phyloP scores from a whole-genome alignment of 2,888 invertebrate species.

The Cosmorhoe ocellata region DNA sequence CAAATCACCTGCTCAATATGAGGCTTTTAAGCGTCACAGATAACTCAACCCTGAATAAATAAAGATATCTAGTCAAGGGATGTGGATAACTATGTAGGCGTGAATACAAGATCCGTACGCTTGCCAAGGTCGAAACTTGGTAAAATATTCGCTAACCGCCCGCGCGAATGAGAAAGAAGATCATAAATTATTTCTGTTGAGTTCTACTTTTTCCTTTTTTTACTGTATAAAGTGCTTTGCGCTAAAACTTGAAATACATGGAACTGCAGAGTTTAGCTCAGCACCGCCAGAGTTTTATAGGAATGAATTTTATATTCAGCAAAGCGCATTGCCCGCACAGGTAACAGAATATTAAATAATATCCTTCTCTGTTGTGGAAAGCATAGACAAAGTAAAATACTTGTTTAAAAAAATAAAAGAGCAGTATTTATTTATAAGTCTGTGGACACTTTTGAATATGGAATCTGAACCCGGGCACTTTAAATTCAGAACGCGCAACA shows the following conservation, averaged over 20 bases:
- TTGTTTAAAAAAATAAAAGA: conserved; percentile 14
- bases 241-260: conserved; percentile 29
- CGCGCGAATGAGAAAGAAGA: conserved; percentile 39
- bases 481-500: conserved; percentile 29
- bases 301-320: conserved; percentile 25
- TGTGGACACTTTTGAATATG: conserved; percentile 26
- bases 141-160: conserved; percentile 49
- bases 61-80: conserved; percentile 31
- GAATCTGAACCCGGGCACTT: conserved; percentile 25
- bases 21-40: conserved; percentile 32
- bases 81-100: conserved; percentile 19
- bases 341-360: conserved; percentile 10
- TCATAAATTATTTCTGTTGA: conserved; percentile 46
- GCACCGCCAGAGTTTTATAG: conserved; percentile 18
- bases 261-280: conserved; percentile 27
- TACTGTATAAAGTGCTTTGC: conserved; percentile 30
- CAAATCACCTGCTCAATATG: conserved; percentile 24
- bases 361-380: not conserved
- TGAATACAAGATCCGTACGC: conserved; percentile 26
- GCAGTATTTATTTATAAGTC: conserved; percentile 1
- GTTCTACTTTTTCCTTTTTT: conserved; percentile 33
- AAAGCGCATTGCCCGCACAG: conserved; percentile 8
- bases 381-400: conserved; percentile 4
- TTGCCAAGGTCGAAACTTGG: conserved; percentile 35
- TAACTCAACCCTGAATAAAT: conserved; percentile 42